A percentile compares a stretch with the other conserved stretches of the same genome.
Evolutionary conservation across 2,113 vertebrate species (phyloP).

Genomic region (Laticauda colubrina): DNA sequence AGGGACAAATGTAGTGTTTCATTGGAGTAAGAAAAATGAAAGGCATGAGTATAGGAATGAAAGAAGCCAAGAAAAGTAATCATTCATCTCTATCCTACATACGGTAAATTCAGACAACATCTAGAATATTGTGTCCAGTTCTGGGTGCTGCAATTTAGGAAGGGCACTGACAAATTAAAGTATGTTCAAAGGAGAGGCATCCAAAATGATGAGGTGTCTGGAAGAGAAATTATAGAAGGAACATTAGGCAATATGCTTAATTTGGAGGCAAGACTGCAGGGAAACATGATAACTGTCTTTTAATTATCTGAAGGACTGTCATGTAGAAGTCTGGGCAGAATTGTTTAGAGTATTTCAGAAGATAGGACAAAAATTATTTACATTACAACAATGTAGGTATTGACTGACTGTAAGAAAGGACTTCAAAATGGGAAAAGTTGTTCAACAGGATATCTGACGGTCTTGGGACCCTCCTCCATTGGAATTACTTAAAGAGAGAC

Average conservation of each 20-base stretch:
- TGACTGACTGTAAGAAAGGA: background rate
- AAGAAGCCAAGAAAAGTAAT: background rate
- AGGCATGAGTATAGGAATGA: background rate
- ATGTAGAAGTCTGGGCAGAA: background rate
- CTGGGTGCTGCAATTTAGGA: background rate
- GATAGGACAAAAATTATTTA: background rate
- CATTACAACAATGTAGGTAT: background rate
- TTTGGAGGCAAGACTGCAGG: background rate
- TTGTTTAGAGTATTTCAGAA: background rate
- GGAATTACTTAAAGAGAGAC: background rate
- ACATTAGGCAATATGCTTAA: background rate
- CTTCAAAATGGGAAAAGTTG: background rate
- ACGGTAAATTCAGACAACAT: background rate
- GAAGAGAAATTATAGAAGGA: background rate
- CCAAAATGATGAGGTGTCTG: background rate
- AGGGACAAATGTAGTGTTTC: background rate
- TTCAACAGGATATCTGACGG: background rate
- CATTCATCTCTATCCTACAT: background rate
- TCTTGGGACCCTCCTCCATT: background rate
- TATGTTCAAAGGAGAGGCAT: background rate
- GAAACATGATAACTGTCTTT: background rate
- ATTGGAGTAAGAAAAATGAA: background rate
- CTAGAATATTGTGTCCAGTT: background rate
- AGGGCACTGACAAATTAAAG: background rate
- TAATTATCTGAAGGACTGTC: background rate